Conservation (phyloP, 2,113 vertebrate genomes). For the Apteryx owenii region DNA sequence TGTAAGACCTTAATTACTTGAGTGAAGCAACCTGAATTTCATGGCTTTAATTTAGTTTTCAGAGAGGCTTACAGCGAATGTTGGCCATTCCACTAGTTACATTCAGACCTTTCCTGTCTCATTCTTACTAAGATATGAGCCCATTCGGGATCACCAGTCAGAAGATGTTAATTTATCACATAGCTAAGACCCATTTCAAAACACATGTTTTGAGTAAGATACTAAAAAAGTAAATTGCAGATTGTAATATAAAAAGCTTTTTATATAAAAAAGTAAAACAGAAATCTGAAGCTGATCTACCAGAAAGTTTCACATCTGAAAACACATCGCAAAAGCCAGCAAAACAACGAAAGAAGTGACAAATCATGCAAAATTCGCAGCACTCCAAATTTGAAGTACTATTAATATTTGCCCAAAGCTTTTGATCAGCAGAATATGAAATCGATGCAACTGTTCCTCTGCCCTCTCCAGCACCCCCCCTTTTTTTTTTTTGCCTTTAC, state of each 20-base stretch:
- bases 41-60: neutral
- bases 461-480: neutral
- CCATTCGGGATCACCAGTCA: neutral
- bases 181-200: neutral
- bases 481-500: slow-evolving; percentile 11
- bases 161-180: neutral
- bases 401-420: slow-evolving; percentile 17
- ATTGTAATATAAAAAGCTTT: neutral
- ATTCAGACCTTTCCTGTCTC: neutral
- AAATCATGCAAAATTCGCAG: neutral
- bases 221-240: neutral
- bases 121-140: neutral
- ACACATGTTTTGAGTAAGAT: neutral
- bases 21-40: neutral
- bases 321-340: neutral
- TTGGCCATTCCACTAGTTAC: neutral
- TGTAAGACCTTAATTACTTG: neutral
- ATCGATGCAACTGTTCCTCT: neutral
- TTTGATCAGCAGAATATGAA: slow-evolving; percentile 64
- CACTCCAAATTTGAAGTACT: neutral
- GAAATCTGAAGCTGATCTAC: neutral
- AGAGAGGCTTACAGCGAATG: neutral
- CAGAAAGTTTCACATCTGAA: neutral
- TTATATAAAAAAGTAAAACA: neutral
- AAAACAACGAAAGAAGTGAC: neutral